Conservation (phyloP, 2,113 vertebrate species). For the Eidolon helvum region DNA sequence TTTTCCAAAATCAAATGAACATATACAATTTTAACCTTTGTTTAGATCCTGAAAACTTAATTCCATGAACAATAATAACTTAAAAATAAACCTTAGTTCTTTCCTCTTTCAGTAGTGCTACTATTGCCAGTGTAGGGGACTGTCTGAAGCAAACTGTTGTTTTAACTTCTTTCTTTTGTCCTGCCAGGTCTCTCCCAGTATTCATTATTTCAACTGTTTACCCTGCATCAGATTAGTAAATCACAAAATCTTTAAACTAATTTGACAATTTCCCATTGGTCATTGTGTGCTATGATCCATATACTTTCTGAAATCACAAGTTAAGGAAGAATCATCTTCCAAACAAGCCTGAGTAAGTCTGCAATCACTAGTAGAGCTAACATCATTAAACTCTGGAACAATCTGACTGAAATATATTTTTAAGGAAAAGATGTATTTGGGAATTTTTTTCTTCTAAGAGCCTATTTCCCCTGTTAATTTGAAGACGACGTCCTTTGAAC, state of each 20-base stretch:
- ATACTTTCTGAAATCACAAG: constrained; percentile 50
- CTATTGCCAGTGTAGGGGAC: background rate
- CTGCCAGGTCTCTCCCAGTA: background rate
- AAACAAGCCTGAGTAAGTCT: constrained; percentile 48
- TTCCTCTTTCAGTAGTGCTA: constrained; percentile 34
- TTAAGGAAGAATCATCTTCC: constrained; percentile 29
- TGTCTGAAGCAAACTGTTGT: background rate
- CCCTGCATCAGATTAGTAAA: constrained; percentile 44
- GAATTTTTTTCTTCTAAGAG: constrained; percentile 53
- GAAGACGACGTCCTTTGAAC: background rate
- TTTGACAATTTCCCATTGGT: background rate
- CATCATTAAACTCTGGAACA: constrained; percentile 11
- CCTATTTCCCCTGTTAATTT: constrained; percentile 17
- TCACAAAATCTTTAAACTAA: constrained; percentile 58
- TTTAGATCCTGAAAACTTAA: constrained; percentile 44
- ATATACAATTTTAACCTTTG: constrained; percentile 58
- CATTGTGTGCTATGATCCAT: constrained; percentile 57
- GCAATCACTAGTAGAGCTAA: constrained; percentile 43
- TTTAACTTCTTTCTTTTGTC: constrained; percentile 21
- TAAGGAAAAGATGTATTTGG: constrained; percentile 41
- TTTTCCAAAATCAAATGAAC: constrained; percentile 13
- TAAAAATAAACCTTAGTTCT: constrained; percentile 35
- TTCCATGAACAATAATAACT: constrained; percentile 8
- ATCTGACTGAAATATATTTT: background rate
- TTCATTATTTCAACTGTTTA: constrained; percentile 56